phyloP scores from a whole-genome alignment of 1,140 invertebrate genomes.

The Potamilus streckersoni region DNA sequence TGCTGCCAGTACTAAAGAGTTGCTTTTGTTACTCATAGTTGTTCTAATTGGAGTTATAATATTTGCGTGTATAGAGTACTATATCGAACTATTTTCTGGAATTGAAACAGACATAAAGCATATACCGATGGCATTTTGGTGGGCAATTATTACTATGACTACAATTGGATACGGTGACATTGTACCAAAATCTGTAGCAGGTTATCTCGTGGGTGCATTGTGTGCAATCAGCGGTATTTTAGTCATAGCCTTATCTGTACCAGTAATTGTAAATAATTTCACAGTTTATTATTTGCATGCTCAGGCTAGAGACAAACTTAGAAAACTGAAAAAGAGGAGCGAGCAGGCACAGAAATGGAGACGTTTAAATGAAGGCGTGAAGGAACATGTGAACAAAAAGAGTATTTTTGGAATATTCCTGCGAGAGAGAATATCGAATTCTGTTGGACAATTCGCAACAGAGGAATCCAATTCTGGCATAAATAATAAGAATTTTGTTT shows the following conservation, averaged over 20 bases:
- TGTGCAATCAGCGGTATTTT: constrained; percentile 60
- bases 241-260: constrained; percentile 58
- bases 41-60: constrained; percentile 49
- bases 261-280: constrained; percentile 62
- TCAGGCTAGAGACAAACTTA: constrained; percentile 46
- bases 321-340: constrained; percentile 38
- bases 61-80: constrained; percentile 54
- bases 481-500: too few relatives aligned
- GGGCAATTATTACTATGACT: constrained; percentile 62
- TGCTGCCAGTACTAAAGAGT: constrained; percentile 49
- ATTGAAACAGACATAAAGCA: constrained; percentile 30
- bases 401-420: too few relatives aligned
- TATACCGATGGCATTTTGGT: constrained; percentile 59
- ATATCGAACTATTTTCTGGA: constrained; percentile 45
- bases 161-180: constrained; percentile 63
- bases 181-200: constrained; percentile 45
- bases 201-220: constrained; percentile 52
- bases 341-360: constrained; percentile 32
- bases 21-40: constrained; percentile 49
- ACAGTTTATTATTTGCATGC: constrained; percentile 56
- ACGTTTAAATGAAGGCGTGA: constrained; percentile 20
- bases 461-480: too few relatives aligned
- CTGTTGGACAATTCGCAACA: too few relatives aligned
- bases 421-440: too few relatives aligned
- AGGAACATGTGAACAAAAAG: constrained; percentile 9